phyloP scores from a whole-genome alignment of 1,140 invertebrate species.

The Daktulosphaira vitifoliae region DNA sequence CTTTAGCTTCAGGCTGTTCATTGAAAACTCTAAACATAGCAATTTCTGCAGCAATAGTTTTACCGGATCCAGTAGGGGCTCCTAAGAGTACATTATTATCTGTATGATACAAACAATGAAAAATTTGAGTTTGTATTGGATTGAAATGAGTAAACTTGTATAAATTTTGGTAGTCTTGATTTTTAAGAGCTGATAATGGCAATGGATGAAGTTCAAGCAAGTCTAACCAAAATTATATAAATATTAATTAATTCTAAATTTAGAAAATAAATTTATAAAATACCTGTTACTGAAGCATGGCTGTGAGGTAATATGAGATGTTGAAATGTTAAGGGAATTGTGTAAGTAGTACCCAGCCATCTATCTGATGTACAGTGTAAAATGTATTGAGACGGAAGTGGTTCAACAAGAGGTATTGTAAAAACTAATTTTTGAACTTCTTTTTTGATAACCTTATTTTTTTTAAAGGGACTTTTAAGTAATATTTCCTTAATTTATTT shows the following conservation, averaged over 20 bases:
- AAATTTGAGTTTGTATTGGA: conserved; percentile 98
- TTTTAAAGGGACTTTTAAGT: no score
- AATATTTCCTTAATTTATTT: no score
- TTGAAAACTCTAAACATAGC: conserved; percentile 92
- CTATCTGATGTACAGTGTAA: conserved; percentile 77
- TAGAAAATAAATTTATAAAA: conserved; percentile 31
- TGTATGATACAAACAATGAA: conserved; percentile 91
- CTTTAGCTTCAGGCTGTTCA: conserved; percentile 72
- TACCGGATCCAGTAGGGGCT: conserved; percentile 96
- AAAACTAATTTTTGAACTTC: conserved; percentile 82
- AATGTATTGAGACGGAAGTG: conserved; percentile 85
- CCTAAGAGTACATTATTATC: conserved; percentile 91
- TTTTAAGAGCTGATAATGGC: conserved; percentile 71
- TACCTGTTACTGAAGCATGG: conserved; percentile 86
- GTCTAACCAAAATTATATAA: conserved; percentile 50
- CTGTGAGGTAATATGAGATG: conserved; percentile 85
- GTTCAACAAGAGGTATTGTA: conserved; percentile 90
- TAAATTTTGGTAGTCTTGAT: conserved; percentile 65
- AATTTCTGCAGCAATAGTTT: conserved; percentile 96
- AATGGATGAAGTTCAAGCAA: conserved; percentile 84
- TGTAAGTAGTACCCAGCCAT: conserved; percentile 76
- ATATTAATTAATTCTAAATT: conserved; percentile 10
- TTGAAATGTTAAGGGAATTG: conserved; percentile 71
- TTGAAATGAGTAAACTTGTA: conserved; percentile 96
- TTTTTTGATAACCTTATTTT: conserved; percentile 50